Evolutionary conservation across 2,113 vertebrate genomes (phyloP), one percentile per base, ranked within the genome.

Genomic region (Ciconia stormi): DNA sequence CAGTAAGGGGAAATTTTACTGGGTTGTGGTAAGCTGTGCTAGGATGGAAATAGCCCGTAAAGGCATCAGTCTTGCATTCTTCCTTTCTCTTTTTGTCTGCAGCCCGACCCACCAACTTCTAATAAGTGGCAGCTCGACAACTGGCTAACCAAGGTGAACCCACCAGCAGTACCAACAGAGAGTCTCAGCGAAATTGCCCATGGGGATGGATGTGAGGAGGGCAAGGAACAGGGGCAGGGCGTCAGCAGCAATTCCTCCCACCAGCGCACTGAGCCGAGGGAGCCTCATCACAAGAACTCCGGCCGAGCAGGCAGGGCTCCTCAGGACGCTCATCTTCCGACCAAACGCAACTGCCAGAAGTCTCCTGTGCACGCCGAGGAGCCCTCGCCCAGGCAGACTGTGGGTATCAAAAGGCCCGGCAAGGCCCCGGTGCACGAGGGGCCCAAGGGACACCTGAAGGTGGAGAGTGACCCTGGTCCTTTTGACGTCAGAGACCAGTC

Each of bases 111-210:
- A 70, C 97, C 98, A 11, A 96, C 98, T 79, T 98, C 98, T 56
- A 98, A 98, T 76, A 98, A 98, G 95, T 99, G 99, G 99, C 98
- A 99, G 90, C 98, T 99, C 0, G 98, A 98, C 97, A 98, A 98
- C 94, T 99, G 98, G 98, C 92, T 99, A 58, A 98, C 91, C 83
- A 99, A 98, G 93, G 98, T 97, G 82, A 98, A 90, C 86, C 98
- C 98, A n/a, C 97, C 98, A 3, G 76, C 95, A 56, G 96, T 83
- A 29, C 94, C 97, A 44, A 34, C 92, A 3, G 98, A 99, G 65
- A 95, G 93, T 47, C 97, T 94, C 30, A 29, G 78, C 0, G 78
- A 89, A 16, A 7, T 40, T 6, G 50, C 83, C 36, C 42, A 50
- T 32, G 89, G 96, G 20, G 65, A 95, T 50, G 94, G 55, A 29